phyloP scores from a whole-genome alignment of 2,888 invertebrate genomes.

The Amphipyra tragopoginis region DNA sequence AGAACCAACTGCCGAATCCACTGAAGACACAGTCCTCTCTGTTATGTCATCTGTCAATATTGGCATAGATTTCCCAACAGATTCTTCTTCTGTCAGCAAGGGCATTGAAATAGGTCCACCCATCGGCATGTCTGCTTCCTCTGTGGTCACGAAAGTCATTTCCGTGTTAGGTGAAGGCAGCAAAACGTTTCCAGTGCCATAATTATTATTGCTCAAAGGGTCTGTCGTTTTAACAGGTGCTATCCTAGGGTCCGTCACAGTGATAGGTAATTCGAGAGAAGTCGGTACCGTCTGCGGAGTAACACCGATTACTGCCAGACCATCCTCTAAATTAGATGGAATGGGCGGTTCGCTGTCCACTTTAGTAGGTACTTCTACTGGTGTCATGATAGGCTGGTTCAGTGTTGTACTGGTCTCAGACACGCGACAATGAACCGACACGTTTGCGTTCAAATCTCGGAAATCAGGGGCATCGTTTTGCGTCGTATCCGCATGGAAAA shows the following conservation, averaged over 20 bases:
- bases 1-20: slow-evolving; percentile 72
- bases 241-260: slow-evolving; percentile 94
- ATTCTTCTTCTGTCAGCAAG: slow-evolving; percentile 88
- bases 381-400: slow-evolving; percentile 95
- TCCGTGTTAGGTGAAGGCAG: slow-evolving; percentile 79
- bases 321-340: slow-evolving; percentile 86
- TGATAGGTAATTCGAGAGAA: slow-evolving; percentile 93
- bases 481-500: slow-evolving; percentile 90
- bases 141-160: slow-evolving; percentile 73
- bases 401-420: slow-evolving; percentile 94
- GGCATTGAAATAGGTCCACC: slow-evolving; percentile 90
- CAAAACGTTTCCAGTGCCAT: slow-evolving; percentile 69
- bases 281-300: slow-evolving; percentile 91
- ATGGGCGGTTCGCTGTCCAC: slow-evolving; percentile 73
- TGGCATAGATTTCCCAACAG: slow-evolving; percentile 82
- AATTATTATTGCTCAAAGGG: slow-evolving; percentile 75
- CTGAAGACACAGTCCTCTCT: slow-evolving; percentile 72
- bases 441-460: slow-evolving; percentile 90
- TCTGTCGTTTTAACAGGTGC: slow-evolving; percentile 86
- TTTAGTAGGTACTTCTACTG: slow-evolving; percentile 92
- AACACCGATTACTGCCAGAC: slow-evolving; percentile 90
- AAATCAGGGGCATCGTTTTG: slow-evolving; percentile 90
- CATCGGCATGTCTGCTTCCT: slow-evolving; percentile 73
- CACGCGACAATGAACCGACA: slow-evolving; percentile 90
- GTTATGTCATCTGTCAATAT: slow-evolving; percentile 80